Conservation (phyloP, 2,113 vertebrate genomes). For the Reinhardtius hippoglossoides region DNA sequence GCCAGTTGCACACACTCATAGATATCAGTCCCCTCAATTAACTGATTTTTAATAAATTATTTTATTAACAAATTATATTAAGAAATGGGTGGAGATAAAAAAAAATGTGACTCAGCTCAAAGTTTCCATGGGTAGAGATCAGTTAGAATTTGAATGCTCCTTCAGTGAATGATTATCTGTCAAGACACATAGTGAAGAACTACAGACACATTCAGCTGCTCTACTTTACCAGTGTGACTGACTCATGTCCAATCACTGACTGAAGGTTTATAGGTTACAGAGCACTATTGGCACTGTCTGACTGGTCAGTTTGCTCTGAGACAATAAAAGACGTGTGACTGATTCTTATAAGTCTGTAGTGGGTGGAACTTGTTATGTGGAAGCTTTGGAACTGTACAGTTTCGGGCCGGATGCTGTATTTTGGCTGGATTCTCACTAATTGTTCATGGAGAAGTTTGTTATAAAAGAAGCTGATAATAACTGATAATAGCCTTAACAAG, state of each 20-base stretch:
- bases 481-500: no score
- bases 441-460: background rate
- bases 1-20: no score
- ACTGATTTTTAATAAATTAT: no score
- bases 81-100: no score
- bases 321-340: background rate
- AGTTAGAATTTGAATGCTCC: background rate
- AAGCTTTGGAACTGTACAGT: no score
- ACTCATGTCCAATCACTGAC: conserved; percentile 23
- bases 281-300: background rate
- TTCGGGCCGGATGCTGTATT: no score
- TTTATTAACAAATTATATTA: no score
- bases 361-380: no score
- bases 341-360: background rate
- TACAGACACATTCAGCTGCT: conserved; percentile 10
- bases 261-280: conserved; percentile 3
- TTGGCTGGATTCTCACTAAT: background rate
- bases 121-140: no score
- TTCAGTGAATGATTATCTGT: conserved; percentile 33
- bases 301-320: conserved; percentile 4
- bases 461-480: background rate
- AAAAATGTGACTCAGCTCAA: no score
- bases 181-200: conserved; percentile 13
- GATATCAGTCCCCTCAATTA: no score
- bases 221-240: conserved; percentile 7